Conservation (phyloP, 1,140 invertebrate species). For the Neelides sp. region DNA sequence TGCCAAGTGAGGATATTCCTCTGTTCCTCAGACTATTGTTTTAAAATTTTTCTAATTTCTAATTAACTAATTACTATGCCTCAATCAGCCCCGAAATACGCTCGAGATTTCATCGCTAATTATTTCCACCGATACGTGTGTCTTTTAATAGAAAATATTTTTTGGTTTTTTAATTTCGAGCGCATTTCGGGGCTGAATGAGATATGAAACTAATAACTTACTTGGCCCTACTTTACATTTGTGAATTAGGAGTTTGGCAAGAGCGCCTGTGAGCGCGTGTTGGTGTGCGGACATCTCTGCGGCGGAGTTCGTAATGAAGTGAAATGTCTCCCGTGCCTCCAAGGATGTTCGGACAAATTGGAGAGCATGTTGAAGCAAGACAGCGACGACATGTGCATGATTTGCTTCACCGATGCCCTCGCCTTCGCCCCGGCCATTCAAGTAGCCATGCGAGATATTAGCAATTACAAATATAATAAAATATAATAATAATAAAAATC, state of each 20-base stretch:
- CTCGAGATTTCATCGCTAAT: too few species aligned
- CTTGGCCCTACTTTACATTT: neutral
- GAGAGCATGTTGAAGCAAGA: constrained; percentile 62
- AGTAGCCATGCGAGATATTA: too few species aligned
- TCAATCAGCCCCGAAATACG: too few species aligned
- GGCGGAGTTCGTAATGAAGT: constrained; percentile 74
- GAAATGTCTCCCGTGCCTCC: constrained; percentile 74
- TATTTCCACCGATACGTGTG: too few species aligned
- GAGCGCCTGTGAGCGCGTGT: constrained; percentile 68
- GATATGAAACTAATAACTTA: too few species aligned
- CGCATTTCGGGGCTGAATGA: neutral
- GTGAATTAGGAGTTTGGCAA: constrained; percentile 58
- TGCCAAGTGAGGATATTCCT: constrained; percentile 63
- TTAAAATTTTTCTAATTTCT: neutral
- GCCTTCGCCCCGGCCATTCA: constrained; percentile 88
- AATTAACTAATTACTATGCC: too few species aligned
- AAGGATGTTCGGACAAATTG: constrained; percentile 40
- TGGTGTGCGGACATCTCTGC: constrained; percentile 81
- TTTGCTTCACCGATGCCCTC: constrained; percentile 93
- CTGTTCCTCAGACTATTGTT: neutral
- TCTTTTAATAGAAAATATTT: neutral
- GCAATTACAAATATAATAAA: neutral
- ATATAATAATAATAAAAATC: constrained; percentile 8
- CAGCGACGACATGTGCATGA: constrained; percentile 98
- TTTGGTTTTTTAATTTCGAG: neutral